Conservation (phyloP, 2,113 vertebrate species). For the Rhea pennata region DNA sequence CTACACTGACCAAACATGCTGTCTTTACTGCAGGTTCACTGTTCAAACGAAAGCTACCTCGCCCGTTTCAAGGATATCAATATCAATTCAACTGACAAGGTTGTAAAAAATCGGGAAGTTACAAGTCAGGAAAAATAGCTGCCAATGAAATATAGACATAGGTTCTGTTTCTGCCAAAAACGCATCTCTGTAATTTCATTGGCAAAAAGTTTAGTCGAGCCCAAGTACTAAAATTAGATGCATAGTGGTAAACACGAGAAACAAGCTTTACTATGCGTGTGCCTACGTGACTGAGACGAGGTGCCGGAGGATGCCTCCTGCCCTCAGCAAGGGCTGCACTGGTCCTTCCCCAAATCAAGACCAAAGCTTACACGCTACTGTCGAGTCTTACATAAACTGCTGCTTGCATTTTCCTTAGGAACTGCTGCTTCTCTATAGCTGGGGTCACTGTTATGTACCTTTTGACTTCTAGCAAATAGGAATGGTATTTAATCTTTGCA, state of each 20-base stretch:
- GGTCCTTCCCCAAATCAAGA: background rate
- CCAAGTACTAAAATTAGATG: background rate
- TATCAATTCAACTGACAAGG: constrained; percentile 36
- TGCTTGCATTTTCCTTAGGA: constrained; percentile 3
- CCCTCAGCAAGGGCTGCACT: background rate
- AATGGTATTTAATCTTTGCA: constrained; percentile 46
- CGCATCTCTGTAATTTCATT: background rate
- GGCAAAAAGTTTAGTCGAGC: background rate
- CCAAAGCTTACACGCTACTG: background rate
- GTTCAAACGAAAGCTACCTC: constrained; percentile 49
- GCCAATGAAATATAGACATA: constrained; percentile 38
- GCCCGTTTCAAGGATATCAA: constrained; percentile 47
- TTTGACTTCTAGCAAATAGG: constrained; percentile 51
- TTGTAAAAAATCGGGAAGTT: constrained; percentile 65
- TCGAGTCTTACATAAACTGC: background rate
- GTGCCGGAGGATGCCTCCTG: background rate
- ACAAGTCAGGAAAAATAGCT: background rate
- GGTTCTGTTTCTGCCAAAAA: background rate
- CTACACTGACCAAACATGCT: constrained; percentile 48
- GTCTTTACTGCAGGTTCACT: constrained; percentile 51
- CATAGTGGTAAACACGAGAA: background rate
- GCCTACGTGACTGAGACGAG: background rate
- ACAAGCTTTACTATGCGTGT: background rate
- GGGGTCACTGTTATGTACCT: constrained; percentile 18
- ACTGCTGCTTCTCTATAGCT: background rate